Base-by-base conservation (phyloP, 2,797 vertebrate species). In the Bovichtus diacanthus region DNA sequence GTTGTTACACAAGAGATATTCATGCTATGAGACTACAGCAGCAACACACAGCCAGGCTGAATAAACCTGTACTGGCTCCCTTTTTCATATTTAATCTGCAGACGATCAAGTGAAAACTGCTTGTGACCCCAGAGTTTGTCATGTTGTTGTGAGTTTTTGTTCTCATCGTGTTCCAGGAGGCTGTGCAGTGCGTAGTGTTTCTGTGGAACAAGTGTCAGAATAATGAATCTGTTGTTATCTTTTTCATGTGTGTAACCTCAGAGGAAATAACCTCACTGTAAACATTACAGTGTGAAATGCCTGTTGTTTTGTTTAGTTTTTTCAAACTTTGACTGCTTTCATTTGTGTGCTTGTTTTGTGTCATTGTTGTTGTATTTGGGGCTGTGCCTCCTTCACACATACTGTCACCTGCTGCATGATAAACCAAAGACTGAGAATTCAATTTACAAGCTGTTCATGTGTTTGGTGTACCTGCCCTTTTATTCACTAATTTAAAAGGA, bases 131-230 rank as follows among this genome's bases (percentile, higher is more conserved):
- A 13, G 60, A 59, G 64, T 59, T 62, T 69, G 31, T 74, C 76
- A 49, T 65, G 76, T 67, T 49, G 50, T 59, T 81, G 62, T 15
- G 9, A 68, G 36, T 59, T 18, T 70, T 87, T 67, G 60, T 55
- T 12, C 69, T 36, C 43, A n/a, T 44, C 51, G 69, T 80, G 84
- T 82, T 70, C 77, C 82, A 82, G 77, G 84, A 90, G 90, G 90
- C 96, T 92, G 94, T 97, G 97, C 97, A 90, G 97, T 94, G 95
- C 97, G 95, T 85, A 92, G 94, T 90, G 71, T 94, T 89, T 94
- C 91, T 93, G 91, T 92, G 93, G 94, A 49, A 55, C 29, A 2
- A 70, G 67, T 55, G 61, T 78, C 55, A 49, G 74, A 58, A 59
- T 58, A 73, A 76, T 65, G 54, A 69, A 54, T 50, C 60, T 79